These are phyloP conservation scores for Parnassius apollo DNA, from an alignment of 2,888 invertebrate genomes.

Conservation along the genomic window DNA sequence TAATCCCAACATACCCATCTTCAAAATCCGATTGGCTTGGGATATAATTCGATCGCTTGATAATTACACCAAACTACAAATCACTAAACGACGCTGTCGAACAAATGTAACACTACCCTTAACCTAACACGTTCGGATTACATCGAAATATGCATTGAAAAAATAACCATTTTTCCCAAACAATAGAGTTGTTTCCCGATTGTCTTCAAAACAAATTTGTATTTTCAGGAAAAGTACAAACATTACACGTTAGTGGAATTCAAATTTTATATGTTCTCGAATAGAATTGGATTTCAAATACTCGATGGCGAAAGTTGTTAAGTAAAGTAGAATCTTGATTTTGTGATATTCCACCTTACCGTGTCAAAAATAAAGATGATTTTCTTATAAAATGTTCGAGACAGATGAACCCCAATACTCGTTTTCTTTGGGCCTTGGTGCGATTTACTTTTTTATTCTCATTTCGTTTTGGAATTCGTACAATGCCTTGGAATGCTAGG, in stretches of 20 bases:
- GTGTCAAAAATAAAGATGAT: not conserved
- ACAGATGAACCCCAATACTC: slow-evolving; percentile 4
- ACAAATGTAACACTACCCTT: slow-evolving; percentile 19
- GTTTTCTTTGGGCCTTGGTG: slow-evolving; percentile 19
- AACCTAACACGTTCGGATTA: slow-evolving; percentile 14
- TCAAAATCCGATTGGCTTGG: too few relatives aligned
- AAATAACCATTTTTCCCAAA: not conserved
- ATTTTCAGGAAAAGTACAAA: slow-evolving; percentile 13
- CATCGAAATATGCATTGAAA: slow-evolving; percentile 6
- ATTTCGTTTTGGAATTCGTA: slow-evolving; percentile 20
- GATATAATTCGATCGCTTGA: too few relatives aligned
- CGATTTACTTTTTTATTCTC: slow-evolving; percentile 20
- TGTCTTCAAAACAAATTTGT: not conserved
- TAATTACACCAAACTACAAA: too few relatives aligned
- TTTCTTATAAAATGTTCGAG: not conserved
- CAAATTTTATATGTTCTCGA: not conserved
- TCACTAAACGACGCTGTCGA: not conserved
- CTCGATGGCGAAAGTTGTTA: not conserved
- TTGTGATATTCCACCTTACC: not conserved
- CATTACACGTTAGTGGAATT: slow-evolving; percentile 1
- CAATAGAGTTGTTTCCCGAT: slow-evolving; percentile 1
- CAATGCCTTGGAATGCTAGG: slow-evolving; percentile 16
- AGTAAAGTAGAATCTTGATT: not conserved
- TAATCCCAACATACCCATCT: too few relatives aligned
- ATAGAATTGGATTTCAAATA: slow-evolving; percentile 12